phyloP scores from a whole-genome alignment of 2,888 invertebrate species.

The Aspidiotus destructor region DNA sequence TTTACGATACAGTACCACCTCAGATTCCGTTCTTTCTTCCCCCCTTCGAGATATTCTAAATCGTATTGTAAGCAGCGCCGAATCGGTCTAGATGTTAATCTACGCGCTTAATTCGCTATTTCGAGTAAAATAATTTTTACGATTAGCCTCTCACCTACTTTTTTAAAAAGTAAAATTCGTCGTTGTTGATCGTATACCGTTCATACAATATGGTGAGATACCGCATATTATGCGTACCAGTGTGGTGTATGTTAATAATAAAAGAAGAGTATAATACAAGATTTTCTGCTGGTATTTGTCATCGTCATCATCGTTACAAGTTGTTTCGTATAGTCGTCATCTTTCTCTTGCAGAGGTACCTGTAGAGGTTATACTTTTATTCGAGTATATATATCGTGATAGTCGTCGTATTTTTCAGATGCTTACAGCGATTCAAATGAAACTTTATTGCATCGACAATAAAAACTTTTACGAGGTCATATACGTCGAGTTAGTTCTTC shows the following conservation, averaged over 20 bases:
- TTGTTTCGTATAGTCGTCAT: too few species aligned
- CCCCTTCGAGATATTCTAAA: too few species aligned
- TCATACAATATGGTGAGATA: too few species aligned
- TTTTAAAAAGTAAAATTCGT: not conserved
- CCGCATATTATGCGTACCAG: conserved; percentile 1
- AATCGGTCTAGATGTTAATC: conserved; percentile 4
- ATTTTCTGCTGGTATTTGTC: too few species aligned
- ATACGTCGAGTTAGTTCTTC: too few species aligned
- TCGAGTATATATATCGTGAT: not conserved
- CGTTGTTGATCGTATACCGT: too few species aligned
- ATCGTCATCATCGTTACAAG: too few species aligned
- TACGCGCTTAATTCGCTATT: conserved; percentile 11
- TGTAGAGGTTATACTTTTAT: not conserved
- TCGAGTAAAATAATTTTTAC: conserved; percentile 30
- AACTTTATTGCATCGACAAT: not conserved
- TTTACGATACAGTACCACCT: too few species aligned
- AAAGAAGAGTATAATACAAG: too few species aligned
- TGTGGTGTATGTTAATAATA: not conserved
- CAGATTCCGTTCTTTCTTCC: too few species aligned
- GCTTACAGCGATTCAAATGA: not conserved
- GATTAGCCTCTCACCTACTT: conserved; percentile 25
- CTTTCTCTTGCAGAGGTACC: too few species aligned
- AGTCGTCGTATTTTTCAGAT: conserved; percentile 1
- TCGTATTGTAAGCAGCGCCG: not conserved
- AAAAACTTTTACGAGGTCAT: not conserved